Conservation (phyloP, 2,797 vertebrate genomes). For the Centroberyx gerrardi region DNA sequence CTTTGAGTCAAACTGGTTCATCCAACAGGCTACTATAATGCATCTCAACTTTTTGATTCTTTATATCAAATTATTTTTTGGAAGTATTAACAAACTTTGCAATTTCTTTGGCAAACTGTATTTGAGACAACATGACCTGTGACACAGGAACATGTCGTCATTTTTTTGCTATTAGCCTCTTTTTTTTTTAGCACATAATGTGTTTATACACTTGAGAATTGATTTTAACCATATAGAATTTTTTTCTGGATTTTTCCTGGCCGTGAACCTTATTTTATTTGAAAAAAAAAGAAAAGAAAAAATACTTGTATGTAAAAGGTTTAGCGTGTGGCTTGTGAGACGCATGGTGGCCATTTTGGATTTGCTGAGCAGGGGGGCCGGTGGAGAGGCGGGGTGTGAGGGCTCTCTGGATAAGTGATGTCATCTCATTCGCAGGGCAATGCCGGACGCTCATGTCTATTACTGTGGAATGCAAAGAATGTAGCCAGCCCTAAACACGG, state of each 20-base stretch:
- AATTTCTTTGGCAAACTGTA: constrained; percentile 65
- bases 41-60: constrained; percentile 76
- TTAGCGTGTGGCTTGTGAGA: constrained; percentile 83
- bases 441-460: constrained; percentile 92
- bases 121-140: constrained; percentile 62
- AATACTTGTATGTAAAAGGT: constrained; percentile 69
- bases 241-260: constrained; percentile 38
- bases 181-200: constrained; percentile 66
- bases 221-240: constrained; percentile 51
- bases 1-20: constrained; percentile 72
- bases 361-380: constrained; percentile 81
- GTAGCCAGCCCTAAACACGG: constrained; percentile 91
- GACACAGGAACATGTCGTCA: constrained; percentile 47
- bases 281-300: constrained; percentile 33
- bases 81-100: constrained; percentile 60
- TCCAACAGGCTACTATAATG: constrained; percentile 75
- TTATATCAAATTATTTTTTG: constrained; percentile 75
- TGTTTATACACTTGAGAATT: constrained; percentile 48
- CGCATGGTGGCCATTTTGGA: constrained; percentile 88
- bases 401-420: constrained; percentile 90
- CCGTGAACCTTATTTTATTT: constrained; percentile 57
- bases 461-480: constrained; percentile 93
- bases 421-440: constrained; percentile 91
- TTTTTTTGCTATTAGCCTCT: constrained; percentile 26
- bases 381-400: constrained; percentile 83